These are phyloP conservation scores for Andrena cerasifolii DNA, from an alignment of 1,140 invertebrate genomes.

Conservation along the genomic window DNA sequence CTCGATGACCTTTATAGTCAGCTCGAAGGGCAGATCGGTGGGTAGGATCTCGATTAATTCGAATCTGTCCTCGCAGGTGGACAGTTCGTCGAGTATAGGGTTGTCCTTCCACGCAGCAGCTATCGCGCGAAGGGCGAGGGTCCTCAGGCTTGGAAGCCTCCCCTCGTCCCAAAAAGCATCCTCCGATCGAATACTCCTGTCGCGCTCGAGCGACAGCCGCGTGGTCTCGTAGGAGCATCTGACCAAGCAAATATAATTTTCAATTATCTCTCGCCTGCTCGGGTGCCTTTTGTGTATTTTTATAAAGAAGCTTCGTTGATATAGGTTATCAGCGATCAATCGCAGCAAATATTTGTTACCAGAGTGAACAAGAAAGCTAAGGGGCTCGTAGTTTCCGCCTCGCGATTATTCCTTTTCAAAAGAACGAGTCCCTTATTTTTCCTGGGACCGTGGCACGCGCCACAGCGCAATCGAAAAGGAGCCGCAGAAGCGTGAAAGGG, in stretches of 20 bases:
- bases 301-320: too few relatives aligned
- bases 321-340: too few relatives aligned
- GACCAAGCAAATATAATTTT: slow-evolving; percentile 21
- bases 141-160: slow-evolving; percentile 70
- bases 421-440: neutral
- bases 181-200: slow-evolving; percentile 70
- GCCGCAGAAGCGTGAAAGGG: neutral
- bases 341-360: too few relatives aligned
- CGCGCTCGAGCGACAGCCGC: slow-evolving; percentile 56
- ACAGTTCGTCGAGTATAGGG: slow-evolving; percentile 73
- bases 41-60: slow-evolving; percentile 76
- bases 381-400: too few relatives aligned
- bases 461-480: neutral
- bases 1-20: slow-evolving; percentile 70
- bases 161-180: slow-evolving; percentile 71
- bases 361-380: too few relatives aligned
- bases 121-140: slow-evolving; percentile 68
- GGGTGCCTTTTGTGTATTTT: too few relatives aligned
- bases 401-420: too few relatives aligned
- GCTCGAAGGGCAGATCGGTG: slow-evolving; percentile 74
- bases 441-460: neutral
- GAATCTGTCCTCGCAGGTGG: slow-evolving; percentile 71
- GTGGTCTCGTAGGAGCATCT: slow-evolving; percentile 74
- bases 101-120: slow-evolving; percentile 68
- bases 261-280: neutral